Percentiles rank a stretch among this genome's conserved stretches.
Conservation (phyloP, 1,140 invertebrate species). For the Achroia grisella region DNA sequence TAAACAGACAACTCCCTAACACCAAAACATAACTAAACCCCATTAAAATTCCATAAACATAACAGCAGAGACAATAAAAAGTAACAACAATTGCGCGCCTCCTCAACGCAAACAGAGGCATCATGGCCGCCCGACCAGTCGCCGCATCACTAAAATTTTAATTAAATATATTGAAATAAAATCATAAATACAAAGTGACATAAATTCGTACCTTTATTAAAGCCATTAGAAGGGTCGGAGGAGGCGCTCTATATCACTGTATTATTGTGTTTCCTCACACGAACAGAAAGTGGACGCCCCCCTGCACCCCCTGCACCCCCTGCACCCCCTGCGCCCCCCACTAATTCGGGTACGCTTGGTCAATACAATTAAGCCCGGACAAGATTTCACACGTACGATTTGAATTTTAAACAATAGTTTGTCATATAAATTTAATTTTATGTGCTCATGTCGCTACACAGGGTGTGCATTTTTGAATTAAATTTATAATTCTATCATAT, state of each 20-base stretch:
- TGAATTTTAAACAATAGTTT: slow-evolving; percentile 72
- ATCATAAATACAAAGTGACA: slow-evolving; percentile 57
- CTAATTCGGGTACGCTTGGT: slow-evolving; percentile 38
- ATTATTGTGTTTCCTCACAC: slow-evolving; percentile 56
- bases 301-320: slow-evolving; percentile 9
- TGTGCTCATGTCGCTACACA: slow-evolving; percentile 23
- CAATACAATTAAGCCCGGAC: slow-evolving; percentile 60
- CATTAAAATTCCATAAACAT: too few relatives aligned
- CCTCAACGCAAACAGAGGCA: background rate
- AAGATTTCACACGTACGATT: slow-evolving; percentile 68
- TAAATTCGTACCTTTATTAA: slow-evolving; percentile 65
- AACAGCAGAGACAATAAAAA: too few relatives aligned
- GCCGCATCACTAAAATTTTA: slow-evolving; percentile 56
- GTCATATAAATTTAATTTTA: slow-evolving; percentile 70
- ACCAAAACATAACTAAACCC: slow-evolving; percentile 2
- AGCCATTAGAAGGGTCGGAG: slow-evolving; percentile 51
- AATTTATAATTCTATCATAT: too few relatives aligned
- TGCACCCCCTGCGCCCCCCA: slow-evolving; percentile 17
- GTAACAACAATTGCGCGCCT: background rate
- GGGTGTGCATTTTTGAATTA: slow-evolving; percentile 26
- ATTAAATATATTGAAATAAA: slow-evolving; percentile 68
- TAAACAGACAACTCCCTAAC: too few relatives aligned
- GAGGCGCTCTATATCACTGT: slow-evolving; percentile 41
- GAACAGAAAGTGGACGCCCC: slow-evolving; percentile 22
- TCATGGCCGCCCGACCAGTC: too few relatives aligned